Evolutionary conservation across 2,113 vertebrate genomes (phyloP), one percentile per base, ranked within the genome.

Genomic region (Thymallus thymallus): DNA sequence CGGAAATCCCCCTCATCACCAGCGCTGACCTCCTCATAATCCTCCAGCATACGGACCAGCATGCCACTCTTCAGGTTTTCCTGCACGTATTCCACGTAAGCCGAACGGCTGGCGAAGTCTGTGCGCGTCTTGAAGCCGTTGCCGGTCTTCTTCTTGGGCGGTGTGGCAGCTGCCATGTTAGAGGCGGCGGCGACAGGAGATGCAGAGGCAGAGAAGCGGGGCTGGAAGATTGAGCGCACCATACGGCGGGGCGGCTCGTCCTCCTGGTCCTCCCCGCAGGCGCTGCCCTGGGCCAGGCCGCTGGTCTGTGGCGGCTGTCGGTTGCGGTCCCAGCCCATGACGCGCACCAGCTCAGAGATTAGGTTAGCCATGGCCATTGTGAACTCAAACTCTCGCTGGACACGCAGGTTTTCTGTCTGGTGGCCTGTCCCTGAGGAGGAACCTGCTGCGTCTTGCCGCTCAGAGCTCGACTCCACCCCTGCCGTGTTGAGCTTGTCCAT

Each of bases 311-410:
- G 0, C 76, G 79, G 76, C 35, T 86, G 87, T n/a, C 85, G 90
- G 81, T 92, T 91, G 35, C 88, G 93, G 76, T 95, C 94, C 96
- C 96, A 97, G 89, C 97, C 96, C 96, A 98, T 94, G 56, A 92
- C 93, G 0, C 94, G 94, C 71, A 95, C 93, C 88, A 99, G 92
- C 90, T 98, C 97, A 0, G 91, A 94, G 89, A 99, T 96, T 79
- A 99, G 93, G 87, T 84, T 96, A 58, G 95, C 97, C 95, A 98
- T 93, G 0, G 97, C 96, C 96, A 98, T 94, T 85, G 94, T 96
- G 88, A 98, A 95, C 80, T 98, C 95, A 32, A 97, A 94, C 84
- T 97, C 93, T 16, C 90, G 90, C 79, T 94, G 94, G 3, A 91
- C n/a, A 0, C 92, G 92, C 0, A 87, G 90, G 4, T 87, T 91